A percentile compares a stretch with the other conserved stretches of the same genome.
Evolutionary conservation across 2,888 invertebrate species (phyloP).

Genomic region (Colostygia pectinataria): DNA sequence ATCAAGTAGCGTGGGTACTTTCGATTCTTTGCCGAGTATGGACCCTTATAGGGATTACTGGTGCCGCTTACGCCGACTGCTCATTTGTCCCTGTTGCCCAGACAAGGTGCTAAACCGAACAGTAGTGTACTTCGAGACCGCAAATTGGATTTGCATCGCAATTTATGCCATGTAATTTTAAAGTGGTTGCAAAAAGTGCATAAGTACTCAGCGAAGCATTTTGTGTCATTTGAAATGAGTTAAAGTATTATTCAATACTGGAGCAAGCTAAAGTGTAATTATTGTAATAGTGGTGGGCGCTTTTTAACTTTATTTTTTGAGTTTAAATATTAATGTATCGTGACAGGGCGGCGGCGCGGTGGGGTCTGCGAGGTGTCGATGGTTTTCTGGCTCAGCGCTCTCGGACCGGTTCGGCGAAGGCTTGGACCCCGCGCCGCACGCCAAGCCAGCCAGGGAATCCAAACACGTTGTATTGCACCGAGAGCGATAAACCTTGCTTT

Average conservation of each 20-base stretch:
- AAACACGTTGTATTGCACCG: constrained; percentile 66
- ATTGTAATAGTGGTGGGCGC: constrained; percentile 64
- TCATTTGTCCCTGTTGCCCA: constrained; percentile 66
- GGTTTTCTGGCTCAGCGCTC: constrained; percentile 80
- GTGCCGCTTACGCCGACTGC: constrained; percentile 58
- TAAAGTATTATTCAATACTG: constrained; percentile 44
- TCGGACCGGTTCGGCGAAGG: constrained; percentile 72
- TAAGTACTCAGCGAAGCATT: constrained; percentile 38
- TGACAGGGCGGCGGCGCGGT: constrained; percentile 65
- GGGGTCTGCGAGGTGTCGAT: constrained; percentile 71
- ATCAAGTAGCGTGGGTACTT: constrained; percentile 32
- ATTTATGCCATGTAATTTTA: constrained; percentile 48
- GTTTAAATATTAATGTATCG: constrained; percentile 79
- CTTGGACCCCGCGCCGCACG: constrained; percentile 55
- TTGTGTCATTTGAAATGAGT: constrained; percentile 48
- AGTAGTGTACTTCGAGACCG: constrained; percentile 54
- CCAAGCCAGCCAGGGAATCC: constrained; percentile 54
- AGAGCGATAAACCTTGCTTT: constrained; percentile 75
- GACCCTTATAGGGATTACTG: constrained; percentile 64
- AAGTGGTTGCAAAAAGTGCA: constrained; percentile 36
- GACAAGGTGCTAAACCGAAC: constrained; percentile 69
- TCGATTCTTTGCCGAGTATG: constrained; percentile 52
- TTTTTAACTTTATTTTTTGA: constrained; percentile 64
- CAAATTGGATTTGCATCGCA: constrained; percentile 50
- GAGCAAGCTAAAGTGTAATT: constrained; percentile 58